Conservation (phyloP, 2,797 vertebrate genomes). For the Buphagus erythrorhynchus region DNA sequence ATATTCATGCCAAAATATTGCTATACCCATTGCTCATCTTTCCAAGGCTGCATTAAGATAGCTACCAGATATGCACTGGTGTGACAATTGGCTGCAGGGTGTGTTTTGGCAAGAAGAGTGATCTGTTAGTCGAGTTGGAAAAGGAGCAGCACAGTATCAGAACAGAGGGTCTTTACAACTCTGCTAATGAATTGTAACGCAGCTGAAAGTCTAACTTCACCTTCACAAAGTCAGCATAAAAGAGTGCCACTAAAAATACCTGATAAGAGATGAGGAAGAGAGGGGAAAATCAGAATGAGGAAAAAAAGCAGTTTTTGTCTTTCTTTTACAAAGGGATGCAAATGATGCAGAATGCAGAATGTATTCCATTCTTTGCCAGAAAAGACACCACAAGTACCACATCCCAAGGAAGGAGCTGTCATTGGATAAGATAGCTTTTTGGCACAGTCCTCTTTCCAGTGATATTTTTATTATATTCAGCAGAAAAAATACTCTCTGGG, state of each 20-base stretch:
- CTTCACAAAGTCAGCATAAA: neutral
- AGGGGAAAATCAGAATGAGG: neutral
- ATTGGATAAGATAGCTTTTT: neutral
- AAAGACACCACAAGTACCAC: neutral
- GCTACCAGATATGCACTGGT: neutral
- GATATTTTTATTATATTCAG: neutral
- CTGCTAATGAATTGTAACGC: neutral
- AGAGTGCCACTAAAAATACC: neutral
- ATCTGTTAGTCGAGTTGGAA: constrained; percentile 1
- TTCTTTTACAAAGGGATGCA: neutral
- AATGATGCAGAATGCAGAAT: neutral
- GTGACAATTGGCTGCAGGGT: constrained; percentile 30
- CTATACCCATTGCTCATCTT: neutral
- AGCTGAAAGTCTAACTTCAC: neutral
- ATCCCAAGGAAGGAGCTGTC: neutral
- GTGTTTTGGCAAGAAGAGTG: constrained; percentile 12
- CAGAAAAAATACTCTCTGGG: neutral
- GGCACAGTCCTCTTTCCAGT: neutral
- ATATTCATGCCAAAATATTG: constrained; percentile 12
- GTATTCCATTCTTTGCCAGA: neutral
- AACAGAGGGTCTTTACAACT: neutral
- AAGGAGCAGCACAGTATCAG: neutral
- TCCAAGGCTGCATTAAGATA: neutral
- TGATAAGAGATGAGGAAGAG: neutral
- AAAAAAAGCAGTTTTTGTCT: neutral